Evolutionary conservation across 1,140 invertebrate genomes (phyloP).

Genomic region (Araneus ventricosus): DNA sequence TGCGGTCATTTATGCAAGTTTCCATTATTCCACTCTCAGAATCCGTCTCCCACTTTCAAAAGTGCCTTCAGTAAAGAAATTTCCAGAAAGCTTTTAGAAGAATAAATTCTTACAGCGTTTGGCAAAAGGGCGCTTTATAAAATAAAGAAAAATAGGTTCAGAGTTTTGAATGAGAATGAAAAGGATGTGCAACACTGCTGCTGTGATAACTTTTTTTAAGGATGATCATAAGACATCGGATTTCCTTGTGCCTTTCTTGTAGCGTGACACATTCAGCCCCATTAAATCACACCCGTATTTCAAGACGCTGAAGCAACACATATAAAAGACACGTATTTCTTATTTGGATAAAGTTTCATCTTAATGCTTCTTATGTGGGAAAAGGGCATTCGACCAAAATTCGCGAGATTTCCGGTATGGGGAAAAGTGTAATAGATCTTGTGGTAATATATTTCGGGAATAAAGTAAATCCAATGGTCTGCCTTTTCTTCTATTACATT

Average conservation of each 20-base stretch:
- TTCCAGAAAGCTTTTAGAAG: too few relatives aligned
- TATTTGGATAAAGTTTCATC: background rate
- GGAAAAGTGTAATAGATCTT: background rate
- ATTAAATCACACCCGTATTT: conserved; percentile 2
- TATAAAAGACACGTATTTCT: background rate
- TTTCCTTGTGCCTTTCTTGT: background rate
- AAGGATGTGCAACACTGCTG: background rate
- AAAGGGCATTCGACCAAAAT: background rate
- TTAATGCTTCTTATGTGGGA: background rate
- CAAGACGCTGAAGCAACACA: background rate
- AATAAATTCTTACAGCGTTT: too few relatives aligned
- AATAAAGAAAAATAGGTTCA: too few relatives aligned
- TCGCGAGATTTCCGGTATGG: background rate
- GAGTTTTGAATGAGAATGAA: too few relatives aligned
- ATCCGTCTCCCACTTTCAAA: background rate
- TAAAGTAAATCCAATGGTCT: background rate
- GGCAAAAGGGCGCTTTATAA: too few relatives aligned
- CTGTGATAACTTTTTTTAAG: background rate
- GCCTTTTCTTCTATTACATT: too few relatives aligned
- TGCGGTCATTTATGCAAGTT: background rate
- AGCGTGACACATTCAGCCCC: background rate
- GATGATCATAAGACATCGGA: background rate
- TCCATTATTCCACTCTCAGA: background rate
- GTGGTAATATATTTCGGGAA: background rate
- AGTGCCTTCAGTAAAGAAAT: background rate